Percentiles rank a stretch among this genome's conserved stretches.
phyloP scores from a whole-genome alignment of 2,888 invertebrate species.

The Pyrochroa serraticornis region DNA sequence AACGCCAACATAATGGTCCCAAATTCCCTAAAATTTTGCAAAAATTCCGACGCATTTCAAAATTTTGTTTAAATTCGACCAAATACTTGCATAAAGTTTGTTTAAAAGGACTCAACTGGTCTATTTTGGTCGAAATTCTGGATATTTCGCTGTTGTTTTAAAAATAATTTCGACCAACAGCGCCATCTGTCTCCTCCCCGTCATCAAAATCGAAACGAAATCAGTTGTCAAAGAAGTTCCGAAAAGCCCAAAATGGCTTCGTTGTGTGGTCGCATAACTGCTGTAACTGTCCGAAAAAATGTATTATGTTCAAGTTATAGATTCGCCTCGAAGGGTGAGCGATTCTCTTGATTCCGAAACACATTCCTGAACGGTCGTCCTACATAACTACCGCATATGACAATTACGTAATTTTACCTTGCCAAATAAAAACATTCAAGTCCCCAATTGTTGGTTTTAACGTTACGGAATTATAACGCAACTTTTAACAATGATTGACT shows the following conservation, averaged over 20 bases:
- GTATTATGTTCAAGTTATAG: constrained; percentile 67
- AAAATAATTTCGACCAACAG: no score
- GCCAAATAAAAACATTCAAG: not conserved
- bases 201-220: constrained; percentile 7
- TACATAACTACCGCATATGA: constrained; percentile 19
- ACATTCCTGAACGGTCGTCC: not conserved
- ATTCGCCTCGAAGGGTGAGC: constrained; percentile 70
- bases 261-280: constrained; percentile 73
- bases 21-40: no score
- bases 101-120: no score
- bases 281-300: constrained; percentile 69
- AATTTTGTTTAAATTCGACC: no score
- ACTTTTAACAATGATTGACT: not conserved
- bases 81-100: no score
- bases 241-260: constrained; percentile 70
- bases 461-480: not conserved
- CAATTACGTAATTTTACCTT: constrained; percentile 51
- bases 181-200: constrained; percentile 11
- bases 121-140: no score
- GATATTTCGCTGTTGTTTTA: no score
- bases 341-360: constrained; percentile 28
- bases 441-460: not conserved
- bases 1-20: no score
- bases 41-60: no score
- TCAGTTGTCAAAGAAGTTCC: constrained; percentile 21